Evolutionary conservation across 2,797 vertebrate species (phyloP), one percentile per base, ranked within the genome.

Genomic region (Philypnodon macrostomus): DNA sequence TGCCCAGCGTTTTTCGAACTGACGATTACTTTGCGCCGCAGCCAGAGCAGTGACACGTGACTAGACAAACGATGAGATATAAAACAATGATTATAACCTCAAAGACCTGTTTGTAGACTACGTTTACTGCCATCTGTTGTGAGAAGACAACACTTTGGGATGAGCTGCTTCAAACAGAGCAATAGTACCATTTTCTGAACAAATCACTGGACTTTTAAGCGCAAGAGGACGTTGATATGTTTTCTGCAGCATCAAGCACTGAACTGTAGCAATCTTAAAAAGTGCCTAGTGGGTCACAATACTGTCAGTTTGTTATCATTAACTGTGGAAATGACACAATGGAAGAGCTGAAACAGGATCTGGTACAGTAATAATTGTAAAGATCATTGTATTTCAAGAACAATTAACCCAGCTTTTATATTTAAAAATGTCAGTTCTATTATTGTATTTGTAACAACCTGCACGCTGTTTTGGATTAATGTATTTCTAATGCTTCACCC

Each of bases 1-100:
- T 92, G 50, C 93, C 94, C 6, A 71, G 70, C 10, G 91, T 98
- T 58, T 98, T 98, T 76, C 91, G 77, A 68, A 95, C 96, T 19
- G 93, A 98, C 19, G 95, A 98, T 70, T 93, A 91, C 70, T 97
- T 99, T 66, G 90, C 90, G 0, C 78, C 90, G n/a, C 76, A 89
- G 50, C 52, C 87, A 40, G 88, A 89, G 47, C 80, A 83, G 63
- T 88, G 82, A 87, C 47, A n/a, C 1, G n/a, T n/a, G n/a, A n/a
- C n/a, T n/a, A n/a, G n/a, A n/a, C n/a, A n/a, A n/a, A 0, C 15
- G 1, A 16, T 17, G 36, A 53, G 61, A 13, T 32, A 32, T 15
- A 7, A 62, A 35, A 50, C 29, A 21, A 35, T 26, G 34, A 57
- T 62, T 71, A 72, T 75, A 60, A 75, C 66, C 67, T 70, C 69